phyloP scores from a whole-genome alignment of 2,888 invertebrate genomes.

The Neoitamus cyanurus region DNA sequence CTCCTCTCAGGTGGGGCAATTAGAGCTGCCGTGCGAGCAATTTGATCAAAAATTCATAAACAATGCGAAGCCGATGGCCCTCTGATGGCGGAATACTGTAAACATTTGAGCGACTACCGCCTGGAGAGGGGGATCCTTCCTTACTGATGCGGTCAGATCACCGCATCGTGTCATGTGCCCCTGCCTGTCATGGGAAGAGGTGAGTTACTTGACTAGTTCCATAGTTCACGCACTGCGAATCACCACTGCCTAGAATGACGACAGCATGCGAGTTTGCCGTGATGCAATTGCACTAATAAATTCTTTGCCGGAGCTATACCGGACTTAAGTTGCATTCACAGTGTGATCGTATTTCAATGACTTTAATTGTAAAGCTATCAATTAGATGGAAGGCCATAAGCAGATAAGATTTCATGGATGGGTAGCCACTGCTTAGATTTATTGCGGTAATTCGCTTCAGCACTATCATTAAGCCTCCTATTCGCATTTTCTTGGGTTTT shows the following conservation, averaged over 20 bases:
- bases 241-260: background rate
- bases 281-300: background rate
- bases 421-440: no score
- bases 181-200: background rate
- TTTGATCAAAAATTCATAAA: slow-evolving; percentile 29
- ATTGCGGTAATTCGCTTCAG: no score
- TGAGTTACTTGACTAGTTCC: background rate
- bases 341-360: no score
- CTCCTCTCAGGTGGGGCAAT: slow-evolving; percentile 9
- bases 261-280: background rate
- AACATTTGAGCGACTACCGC: background rate
- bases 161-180: no score
- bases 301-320: background rate
- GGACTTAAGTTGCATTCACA: background rate
- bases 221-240: no score
- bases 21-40: background rate
- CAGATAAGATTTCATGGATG: no score
- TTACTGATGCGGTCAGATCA: background rate
- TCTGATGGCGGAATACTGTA: background rate
- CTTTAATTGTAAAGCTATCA: no score
- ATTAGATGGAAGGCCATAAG: no score
- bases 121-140: background rate
- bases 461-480: no score
- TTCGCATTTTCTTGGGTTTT: no score
- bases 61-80: background rate